A percentile compares a stretch with the other conserved stretches of the same genome.
Conservation (phyloP, 2,888 invertebrate species). For the Parasteatoda lunata region DNA sequence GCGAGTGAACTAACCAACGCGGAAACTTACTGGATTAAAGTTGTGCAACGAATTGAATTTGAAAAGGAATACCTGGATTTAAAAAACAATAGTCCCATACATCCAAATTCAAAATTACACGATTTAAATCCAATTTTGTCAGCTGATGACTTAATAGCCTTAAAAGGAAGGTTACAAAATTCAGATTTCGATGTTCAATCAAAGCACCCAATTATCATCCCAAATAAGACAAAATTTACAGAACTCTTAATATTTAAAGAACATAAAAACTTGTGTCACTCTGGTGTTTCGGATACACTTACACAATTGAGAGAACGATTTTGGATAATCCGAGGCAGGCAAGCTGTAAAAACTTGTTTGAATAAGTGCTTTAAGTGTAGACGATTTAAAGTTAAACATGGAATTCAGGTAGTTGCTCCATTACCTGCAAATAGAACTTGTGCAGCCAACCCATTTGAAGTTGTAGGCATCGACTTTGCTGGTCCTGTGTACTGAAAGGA, state of each 20-base stretch:
- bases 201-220: too few species aligned
- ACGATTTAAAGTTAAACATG: slow-evolving; percentile 8
- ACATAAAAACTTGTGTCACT: slow-evolving; percentile 4
- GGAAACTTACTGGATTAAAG: background rate
- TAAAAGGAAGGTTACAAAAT: too few species aligned
- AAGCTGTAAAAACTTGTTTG: background rate
- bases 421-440: background rate
- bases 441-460: background rate
- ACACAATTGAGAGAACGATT: slow-evolving; percentile 14
- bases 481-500: background rate
- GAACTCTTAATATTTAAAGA: background rate
- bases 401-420: background rate
- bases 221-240: too few species aligned
- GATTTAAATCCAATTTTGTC: too few species aligned
- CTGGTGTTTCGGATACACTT: slow-evolving; percentile 9
- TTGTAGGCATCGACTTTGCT: background rate
- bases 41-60: slow-evolving; percentile 9
- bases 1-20: background rate
- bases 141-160: too few species aligned
- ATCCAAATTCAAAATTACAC: background rate
- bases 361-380: slow-evolving; percentile 12
- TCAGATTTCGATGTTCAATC: too few species aligned
- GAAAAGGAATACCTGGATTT: background rate
- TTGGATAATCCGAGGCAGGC: slow-evolving; percentile 15
- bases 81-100: background rate